A percentile compares a stretch with the other conserved stretches of the same genome.
phyloP scores from a whole-genome alignment of 2,888 invertebrate species.

The Apodemia mormo region DNA sequence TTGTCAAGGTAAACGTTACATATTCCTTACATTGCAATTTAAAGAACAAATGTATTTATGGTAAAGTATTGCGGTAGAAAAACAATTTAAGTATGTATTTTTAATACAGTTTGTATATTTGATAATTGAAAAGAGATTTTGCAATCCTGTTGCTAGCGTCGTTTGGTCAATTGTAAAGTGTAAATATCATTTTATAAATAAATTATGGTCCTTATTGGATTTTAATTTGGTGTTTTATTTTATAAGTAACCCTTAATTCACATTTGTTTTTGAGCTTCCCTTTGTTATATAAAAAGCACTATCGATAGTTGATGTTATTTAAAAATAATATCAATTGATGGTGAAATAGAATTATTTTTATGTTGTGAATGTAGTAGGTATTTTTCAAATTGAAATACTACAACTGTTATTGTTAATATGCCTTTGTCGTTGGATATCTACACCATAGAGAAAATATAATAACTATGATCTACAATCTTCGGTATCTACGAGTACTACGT shows the following conservation, averaged over 20 bases:
- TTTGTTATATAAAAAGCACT: too few relatives aligned
- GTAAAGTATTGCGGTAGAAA: conserved; percentile 11
- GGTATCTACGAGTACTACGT: too few relatives aligned
- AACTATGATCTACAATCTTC: too few relatives aligned
- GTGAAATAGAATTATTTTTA: too few relatives aligned
- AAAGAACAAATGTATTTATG: conserved; percentile 23
- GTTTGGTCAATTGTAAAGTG: conserved; percentile 78
- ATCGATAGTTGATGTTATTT: too few relatives aligned
- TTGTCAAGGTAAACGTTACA: not conserved
- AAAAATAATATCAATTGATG: too few relatives aligned
- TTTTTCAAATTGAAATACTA: too few relatives aligned
- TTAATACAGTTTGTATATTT: conserved; percentile 14
- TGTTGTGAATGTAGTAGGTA: too few relatives aligned
- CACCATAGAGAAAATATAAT: too few relatives aligned
- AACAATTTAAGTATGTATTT: conserved; percentile 3
- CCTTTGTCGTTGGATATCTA: too few relatives aligned
- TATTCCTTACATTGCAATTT: conserved; percentile 19
- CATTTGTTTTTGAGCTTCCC: too few relatives aligned
- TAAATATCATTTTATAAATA: conserved; percentile 78
- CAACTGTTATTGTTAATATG: too few relatives aligned
- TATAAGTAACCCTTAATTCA: not conserved
- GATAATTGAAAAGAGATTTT: conserved; percentile 30
- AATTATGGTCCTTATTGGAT: conserved; percentile 79
- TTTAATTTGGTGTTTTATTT: conserved; percentile 59
- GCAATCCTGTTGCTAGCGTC: conserved; percentile 55